Conservation (phyloP, 2,113 vertebrate genomes). For the Callochromis pleurospilus region DNA sequence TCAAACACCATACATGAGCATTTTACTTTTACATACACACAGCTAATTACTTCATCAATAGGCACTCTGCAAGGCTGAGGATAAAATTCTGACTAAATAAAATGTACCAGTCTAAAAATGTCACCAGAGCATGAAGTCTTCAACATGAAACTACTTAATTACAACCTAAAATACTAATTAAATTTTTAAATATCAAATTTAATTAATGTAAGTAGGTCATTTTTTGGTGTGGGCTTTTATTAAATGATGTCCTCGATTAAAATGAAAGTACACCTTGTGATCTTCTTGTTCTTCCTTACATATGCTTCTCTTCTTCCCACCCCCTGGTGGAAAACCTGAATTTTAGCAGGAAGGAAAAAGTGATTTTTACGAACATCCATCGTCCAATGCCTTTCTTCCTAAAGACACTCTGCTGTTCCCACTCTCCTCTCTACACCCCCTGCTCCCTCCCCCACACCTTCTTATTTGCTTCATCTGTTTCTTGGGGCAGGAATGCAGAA, state of each 20-base stretch:
- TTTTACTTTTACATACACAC: not conserved
- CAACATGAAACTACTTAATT: constrained; percentile 32
- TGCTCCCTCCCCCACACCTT: not conserved
- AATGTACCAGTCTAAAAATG: not conserved
- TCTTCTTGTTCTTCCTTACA: constrained; percentile 4
- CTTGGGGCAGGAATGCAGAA: constrained; percentile 14
- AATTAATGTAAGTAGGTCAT: constrained; percentile 50
- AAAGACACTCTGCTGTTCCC: not conserved
- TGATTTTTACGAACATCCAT: not conserved
- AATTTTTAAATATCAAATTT: constrained; percentile 40
- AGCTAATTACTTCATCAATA: not conserved
- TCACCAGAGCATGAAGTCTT: constrained; percentile 7
- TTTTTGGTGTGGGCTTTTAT: constrained; percentile 41
- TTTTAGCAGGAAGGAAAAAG: not conserved
- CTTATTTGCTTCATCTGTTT: not conserved
- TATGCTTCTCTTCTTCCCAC: not conserved
- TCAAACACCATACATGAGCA: not conserved
- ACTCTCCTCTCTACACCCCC: not conserved
- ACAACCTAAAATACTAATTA: constrained; percentile 50
- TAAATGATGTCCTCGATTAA: constrained; percentile 15
- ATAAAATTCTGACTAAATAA: not conserved
- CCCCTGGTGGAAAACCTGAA: not conserved
- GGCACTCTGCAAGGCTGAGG: not conserved
- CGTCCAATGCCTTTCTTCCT: not conserved
- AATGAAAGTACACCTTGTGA: constrained; percentile 9